Base-by-base conservation (phyloP, 1,140 invertebrate genomes). In the Vanessa atalanta region DNA sequence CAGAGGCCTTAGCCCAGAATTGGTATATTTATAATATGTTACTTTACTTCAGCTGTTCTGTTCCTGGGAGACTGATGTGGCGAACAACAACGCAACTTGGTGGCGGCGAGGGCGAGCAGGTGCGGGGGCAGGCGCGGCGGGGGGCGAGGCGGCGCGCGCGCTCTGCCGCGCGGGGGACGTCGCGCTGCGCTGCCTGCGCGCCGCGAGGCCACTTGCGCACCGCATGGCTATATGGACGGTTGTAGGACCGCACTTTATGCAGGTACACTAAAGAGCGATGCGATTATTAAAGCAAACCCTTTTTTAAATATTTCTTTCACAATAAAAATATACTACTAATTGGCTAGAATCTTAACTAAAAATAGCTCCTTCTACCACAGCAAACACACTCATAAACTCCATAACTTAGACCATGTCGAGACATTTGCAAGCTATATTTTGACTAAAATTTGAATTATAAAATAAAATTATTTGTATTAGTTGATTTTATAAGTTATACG, bases 221-320 rank as follows among this genome's bases (percentile, higher is more conserved):
- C 95, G 98, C 20, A 97, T 99, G 95, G 96, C 96, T 78, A 94
- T 97, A 14, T 99, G 98, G 98, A 97, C 96, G 70, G 96, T 98
- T 3, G 95, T 97, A 7, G 97, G 97, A 5, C 97, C 97, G 0
- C 97, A 98, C 92, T 96, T 98, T 73, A 98, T 98, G 95, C 97
- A 98, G 94, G 96, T 96, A 84, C 83, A 86, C 23, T 5, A 51
- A 51, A 15, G 48, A 51, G 3, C n/a, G 14, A 51, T 14, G 14
- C 7, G 26, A 31, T 31, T 31, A 31, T 31, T 31, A 31, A 31
- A 20, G 20, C 20, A 20, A 20, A 3, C 6, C 0, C 1, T 2
- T 31, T 31, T 31, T 31, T 31, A 1, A 31, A 31, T 31, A 4
- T 0, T 31, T 31, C 26, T 31, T 31, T 31, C 26, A 2, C 26